A percentile compares a stretch with the other conserved stretches of the same genome.
phyloP scores from a whole-genome alignment of 2,113 vertebrate species.

The Caranx ignobilis region DNA sequence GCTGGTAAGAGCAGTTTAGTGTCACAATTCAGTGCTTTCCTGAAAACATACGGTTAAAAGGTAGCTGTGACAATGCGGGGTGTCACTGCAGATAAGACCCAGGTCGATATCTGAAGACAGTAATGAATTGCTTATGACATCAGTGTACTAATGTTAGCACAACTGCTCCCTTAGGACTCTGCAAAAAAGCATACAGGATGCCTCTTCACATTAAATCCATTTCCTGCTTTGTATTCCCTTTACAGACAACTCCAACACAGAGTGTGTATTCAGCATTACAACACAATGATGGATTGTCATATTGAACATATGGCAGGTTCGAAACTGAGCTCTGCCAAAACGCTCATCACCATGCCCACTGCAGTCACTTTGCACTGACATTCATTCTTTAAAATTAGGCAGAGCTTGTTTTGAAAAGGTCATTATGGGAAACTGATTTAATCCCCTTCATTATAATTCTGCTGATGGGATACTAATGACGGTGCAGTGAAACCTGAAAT shows the following conservation, averaged over 20 bases:
- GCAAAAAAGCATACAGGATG: conserved; percentile 56
- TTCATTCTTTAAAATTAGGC: conserved; percentile 48
- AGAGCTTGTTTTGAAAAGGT: conserved; percentile 64
- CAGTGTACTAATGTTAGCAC: conserved; percentile 57
- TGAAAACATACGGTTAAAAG: background rate
- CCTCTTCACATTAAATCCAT: conserved; percentile 45
- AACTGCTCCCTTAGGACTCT: conserved; percentile 41
- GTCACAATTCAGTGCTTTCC: conserved; percentile 6
- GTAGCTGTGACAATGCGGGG: conserved; percentile 31
- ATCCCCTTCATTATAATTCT: conserved; percentile 60
- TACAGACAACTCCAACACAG: background rate
- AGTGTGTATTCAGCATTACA: conserved; percentile 4
- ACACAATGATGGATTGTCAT: conserved; percentile 30
- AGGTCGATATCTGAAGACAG: conserved; percentile 53
- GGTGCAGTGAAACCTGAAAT: conserved; percentile 42
- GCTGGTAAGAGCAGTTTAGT: background rate
- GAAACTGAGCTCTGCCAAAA: conserved; percentile 19
- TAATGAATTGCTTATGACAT: conserved; percentile 75
- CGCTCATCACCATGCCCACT: conserved; percentile 25
- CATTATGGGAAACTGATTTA: conserved; percentile 53
- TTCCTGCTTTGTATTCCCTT: conserved; percentile 44
- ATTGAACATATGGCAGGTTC: conserved; percentile 37
- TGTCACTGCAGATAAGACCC: conserved; percentile 58
- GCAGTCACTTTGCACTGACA: conserved; percentile 37
- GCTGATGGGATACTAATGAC: conserved; percentile 50